Evolutionary conservation across 2,888 invertebrate genomes (phyloP).

Genomic region (Balanococcus diminutus): DNA sequence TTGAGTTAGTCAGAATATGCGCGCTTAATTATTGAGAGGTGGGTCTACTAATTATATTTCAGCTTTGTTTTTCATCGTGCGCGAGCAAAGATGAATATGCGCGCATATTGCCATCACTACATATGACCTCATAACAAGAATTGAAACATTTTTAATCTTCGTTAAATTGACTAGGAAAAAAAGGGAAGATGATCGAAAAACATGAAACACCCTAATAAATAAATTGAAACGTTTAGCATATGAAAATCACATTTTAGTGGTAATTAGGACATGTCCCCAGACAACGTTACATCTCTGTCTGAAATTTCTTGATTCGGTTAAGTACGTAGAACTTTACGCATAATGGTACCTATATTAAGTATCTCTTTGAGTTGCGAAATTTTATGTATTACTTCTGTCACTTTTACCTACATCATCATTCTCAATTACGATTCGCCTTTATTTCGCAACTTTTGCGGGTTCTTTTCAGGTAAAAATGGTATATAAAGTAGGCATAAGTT

Average conservation of each 20-base stretch:
- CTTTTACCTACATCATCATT: slow-evolving; percentile 14
- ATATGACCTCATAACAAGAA: no score
- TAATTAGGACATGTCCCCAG: slow-evolving; percentile 9
- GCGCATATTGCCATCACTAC: no score
- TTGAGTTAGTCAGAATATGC: no score
- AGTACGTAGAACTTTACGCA: neutral
- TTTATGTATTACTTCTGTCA: neutral
- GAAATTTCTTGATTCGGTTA: neutral
- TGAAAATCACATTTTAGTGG: neutral
- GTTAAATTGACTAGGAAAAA: no score
- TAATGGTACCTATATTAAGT: neutral
- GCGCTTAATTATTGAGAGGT: no score
- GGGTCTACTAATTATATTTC: no score
- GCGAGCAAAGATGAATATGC: no score
- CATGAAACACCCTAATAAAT: neutral
- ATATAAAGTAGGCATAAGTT: no score
- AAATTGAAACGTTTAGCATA: neutral
- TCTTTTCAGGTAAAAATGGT: neutral
- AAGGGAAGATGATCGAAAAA: no score
- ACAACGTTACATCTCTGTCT: slow-evolving; percentile 15
- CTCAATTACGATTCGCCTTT: neutral
- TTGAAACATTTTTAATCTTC: no score
- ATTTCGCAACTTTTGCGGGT: neutral
- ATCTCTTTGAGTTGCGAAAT: neutral
- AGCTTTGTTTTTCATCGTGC: no score